Base-by-base conservation (phyloP, 1,140 invertebrate species). In the Drosophila miranda region DNA sequence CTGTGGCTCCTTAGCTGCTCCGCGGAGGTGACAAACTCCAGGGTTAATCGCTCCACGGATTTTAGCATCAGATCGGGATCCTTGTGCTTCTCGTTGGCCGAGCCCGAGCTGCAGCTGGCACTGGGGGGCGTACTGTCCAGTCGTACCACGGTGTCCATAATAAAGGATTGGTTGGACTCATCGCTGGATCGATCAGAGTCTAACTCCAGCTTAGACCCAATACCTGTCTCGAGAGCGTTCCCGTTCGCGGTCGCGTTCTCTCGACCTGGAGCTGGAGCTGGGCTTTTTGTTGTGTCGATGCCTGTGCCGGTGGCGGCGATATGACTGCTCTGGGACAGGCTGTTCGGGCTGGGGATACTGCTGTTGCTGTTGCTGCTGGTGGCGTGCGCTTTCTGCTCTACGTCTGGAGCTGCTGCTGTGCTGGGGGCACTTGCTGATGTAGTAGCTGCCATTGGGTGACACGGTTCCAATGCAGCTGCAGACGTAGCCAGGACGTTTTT, bases 41-140 rank as follows among this genome's bases (percentile, higher is more conserved):
- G 92, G 3, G 94, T 95, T 2, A 94, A 86, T 13, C 94, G 90
- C 78, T 94, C 94, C 54, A 94, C 91, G 0, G 94, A 94, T 49
- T 93, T 93, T 6, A 95, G 93, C 94, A 94, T 94, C 0, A 94
- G 92, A 64, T 94, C 94, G 0, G 93, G 94, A 91, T 94, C 94
- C 46, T 93, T 92, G 46, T 93, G 93, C 28, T 93, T 91, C 38
- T 89, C 70, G 14, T 52, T 74, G 26, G 30, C 66, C 34, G 34
- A 38, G 0, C 44, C 68, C 0, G 60, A 45, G n/a, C 49, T 43
- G 26, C 30, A 50, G 19, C 16, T 56, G 30, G 46, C 52, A 13
- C 14, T 45, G 2, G 55, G 16, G 9, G 41, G 54, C 50, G 52
- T 30, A 46, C 42, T 44, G 52, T 90, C 60, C 57, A 78, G n/a